phyloP scores from a whole-genome alignment of 2,113 vertebrate genomes.

The Orientallactaga bullata region DNA sequence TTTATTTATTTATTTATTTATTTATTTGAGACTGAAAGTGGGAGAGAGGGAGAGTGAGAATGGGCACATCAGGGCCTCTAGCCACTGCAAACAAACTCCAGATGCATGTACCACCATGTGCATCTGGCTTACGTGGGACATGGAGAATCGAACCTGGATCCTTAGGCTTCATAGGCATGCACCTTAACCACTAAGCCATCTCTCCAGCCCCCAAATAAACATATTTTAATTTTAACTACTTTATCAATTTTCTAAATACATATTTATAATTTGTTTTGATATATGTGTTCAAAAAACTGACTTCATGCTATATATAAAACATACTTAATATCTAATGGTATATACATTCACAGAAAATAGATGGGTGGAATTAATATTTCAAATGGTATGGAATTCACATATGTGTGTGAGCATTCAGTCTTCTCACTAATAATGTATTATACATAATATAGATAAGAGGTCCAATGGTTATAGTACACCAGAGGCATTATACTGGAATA shows the following conservation, averaged over 20 bases:
- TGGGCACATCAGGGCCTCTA: too few relatives aligned
- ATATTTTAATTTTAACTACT: neutral
- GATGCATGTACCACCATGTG: too few relatives aligned
- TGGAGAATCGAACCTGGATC: too few relatives aligned
- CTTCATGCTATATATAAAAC: neutral
- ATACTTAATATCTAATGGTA: neutral
- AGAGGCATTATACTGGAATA: neutral
- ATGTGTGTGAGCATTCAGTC: neutral
- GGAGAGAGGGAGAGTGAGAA: too few relatives aligned
- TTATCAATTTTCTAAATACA: neutral
- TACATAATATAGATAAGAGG: neutral
- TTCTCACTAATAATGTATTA: neutral
- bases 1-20: too few relatives aligned
- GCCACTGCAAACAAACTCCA: too few relatives aligned
- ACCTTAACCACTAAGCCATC: too few relatives aligned
- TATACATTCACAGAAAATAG: neutral
- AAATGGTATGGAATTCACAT: neutral
- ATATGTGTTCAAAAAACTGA: neutral
- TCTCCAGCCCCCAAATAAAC: too few relatives aligned
- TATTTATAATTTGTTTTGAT: neutral
- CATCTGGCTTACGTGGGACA: too few relatives aligned
- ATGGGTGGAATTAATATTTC: neutral
- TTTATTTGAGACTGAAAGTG: too few relatives aligned
- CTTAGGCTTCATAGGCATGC: too few relatives aligned
- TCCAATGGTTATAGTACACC: neutral